Evolutionary conservation across 2,888 invertebrate species (phyloP).

Genomic region (Carabus problematicus): DNA sequence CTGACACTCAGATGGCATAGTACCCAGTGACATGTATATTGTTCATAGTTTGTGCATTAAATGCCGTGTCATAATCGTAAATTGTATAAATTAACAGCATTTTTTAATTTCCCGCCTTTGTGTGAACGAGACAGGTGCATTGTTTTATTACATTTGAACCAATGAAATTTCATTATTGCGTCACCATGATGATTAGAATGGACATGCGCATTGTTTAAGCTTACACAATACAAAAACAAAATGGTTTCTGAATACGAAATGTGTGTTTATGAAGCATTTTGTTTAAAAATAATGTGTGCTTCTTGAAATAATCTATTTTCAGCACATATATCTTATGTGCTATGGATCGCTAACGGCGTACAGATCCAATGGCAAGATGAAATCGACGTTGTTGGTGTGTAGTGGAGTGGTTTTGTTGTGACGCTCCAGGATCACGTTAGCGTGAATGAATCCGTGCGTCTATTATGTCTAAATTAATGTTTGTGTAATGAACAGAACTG

Average conservation of each 20-base stretch:
- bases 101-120: conserved; percentile 34
- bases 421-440: conserved; percentile 40
- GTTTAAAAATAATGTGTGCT: conserved; percentile 49
- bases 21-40: too few species aligned
- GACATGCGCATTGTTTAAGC: conserved; percentile 42
- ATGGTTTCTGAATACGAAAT: conserved; percentile 56
- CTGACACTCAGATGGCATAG: too few species aligned
- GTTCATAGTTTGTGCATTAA: too few species aligned
- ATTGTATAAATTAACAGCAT: background rate
- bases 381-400: conserved; percentile 20
- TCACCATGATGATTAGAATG: conserved; percentile 36
- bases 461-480: conserved; percentile 34
- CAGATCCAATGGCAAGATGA: conserved; percentile 30
- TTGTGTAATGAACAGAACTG: conserved; percentile 21
- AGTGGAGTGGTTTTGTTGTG: conserved; percentile 31
- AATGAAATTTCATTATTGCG: conserved; percentile 37
- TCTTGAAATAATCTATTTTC: conserved; percentile 36
- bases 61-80: too few species aligned
- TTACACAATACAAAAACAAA: conserved; percentile 54
- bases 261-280: conserved; percentile 57
- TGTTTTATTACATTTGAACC: conserved; percentile 33
- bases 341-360: conserved; percentile 18
- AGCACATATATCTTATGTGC: conserved; percentile 33
- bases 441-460: conserved; percentile 27
- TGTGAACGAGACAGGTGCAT: conserved; percentile 28